phyloP scores from a whole-genome alignment of 2,888 invertebrate species.

The Fragum fragum region DNA sequence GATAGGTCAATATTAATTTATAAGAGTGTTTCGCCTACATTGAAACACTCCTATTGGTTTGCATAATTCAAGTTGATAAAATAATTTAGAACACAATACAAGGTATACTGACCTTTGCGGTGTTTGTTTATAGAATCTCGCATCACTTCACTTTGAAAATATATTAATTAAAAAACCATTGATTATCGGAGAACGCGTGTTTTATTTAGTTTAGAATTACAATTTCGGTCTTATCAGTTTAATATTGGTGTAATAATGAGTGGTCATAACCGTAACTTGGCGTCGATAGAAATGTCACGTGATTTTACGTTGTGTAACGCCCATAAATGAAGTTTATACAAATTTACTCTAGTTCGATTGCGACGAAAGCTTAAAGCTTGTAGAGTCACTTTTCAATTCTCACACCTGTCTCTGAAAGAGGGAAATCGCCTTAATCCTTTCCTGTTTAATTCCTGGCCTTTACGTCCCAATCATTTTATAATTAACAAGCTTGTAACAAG shows the following conservation, averaged over 20 bases:
- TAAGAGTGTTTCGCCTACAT: too few relatives aligned
- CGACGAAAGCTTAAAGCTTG: too few relatives aligned
- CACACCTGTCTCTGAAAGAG: too few relatives aligned
- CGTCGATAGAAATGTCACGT: not conserved
- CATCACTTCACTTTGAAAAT: not conserved
- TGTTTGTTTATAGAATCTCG: not conserved
- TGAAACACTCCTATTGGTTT: not conserved
- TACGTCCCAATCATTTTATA: too few relatives aligned
- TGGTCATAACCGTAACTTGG: not conserved
- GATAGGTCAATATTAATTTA: too few relatives aligned
- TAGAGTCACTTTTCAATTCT: too few relatives aligned
- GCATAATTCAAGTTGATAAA: not conserved
- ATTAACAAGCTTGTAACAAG: too few relatives aligned
- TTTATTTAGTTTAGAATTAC: constrained; percentile 15
- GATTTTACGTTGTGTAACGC: not conserved
- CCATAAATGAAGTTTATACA: too few relatives aligned
- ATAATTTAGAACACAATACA: not conserved
- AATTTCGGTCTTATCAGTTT: not conserved
- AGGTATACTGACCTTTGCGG: not conserved
- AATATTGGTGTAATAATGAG: not conserved
- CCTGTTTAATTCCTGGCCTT: too few relatives aligned
- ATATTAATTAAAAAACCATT: constrained; percentile 12
- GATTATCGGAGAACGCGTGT: not conserved
- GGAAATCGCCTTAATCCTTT: too few relatives aligned
- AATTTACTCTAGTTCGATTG: too few relatives aligned